A percentile compares a stretch with the other conserved stretches of the same genome.
These are phyloP conservation scores for Cheilosia urbana DNA, from an alignment of 2,888 invertebrate species.

Conservation along the genomic window DNA sequence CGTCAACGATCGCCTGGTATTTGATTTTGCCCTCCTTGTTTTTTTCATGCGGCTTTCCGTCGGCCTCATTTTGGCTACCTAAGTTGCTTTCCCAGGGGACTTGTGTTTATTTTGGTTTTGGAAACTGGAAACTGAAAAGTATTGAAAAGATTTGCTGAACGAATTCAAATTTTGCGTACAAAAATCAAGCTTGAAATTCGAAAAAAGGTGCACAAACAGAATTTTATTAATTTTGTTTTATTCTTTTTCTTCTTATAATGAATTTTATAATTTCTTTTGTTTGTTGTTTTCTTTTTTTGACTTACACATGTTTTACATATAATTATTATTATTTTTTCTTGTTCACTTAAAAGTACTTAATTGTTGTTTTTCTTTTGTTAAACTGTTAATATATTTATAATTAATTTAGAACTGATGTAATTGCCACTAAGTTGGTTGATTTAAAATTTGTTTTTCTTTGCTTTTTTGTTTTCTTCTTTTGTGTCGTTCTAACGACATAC, in stretches of 20 bases:
- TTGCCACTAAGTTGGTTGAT: constrained; percentile 69
- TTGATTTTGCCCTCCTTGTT: too few relatives aligned
- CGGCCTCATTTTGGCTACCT: too few relatives aligned
- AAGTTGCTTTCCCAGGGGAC: too few relatives aligned
- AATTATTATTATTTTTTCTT: constrained; percentile 32
- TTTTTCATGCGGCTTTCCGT: too few relatives aligned
- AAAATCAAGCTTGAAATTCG: background rate
- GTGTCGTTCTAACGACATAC: constrained; percentile 57
- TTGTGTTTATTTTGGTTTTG: too few relatives aligned
- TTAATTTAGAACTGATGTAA: constrained; percentile 74
- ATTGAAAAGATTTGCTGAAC: too few relatives aligned
- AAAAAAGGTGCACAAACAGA: constrained; percentile 8
- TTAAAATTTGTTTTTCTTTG: constrained; percentile 42
- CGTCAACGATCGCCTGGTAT: too few relatives aligned
- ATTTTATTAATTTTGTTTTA: constrained; percentile 58
- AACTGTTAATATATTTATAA: constrained; percentile 67
- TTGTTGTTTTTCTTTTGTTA: constrained; percentile 28
- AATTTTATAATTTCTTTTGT: constrained; percentile 57
- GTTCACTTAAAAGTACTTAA: constrained; percentile 54
- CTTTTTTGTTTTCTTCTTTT: constrained; percentile 39
- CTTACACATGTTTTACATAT: constrained; percentile 74
- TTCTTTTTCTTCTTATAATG: constrained; percentile 56
- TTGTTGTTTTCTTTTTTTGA: constrained; percentile 56
- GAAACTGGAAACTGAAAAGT: too few relatives aligned
- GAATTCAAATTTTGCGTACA: too few relatives aligned